A percentile compares a stretch with the other conserved stretches of the same genome.
Conservation (phyloP, 2,888 invertebrate species). For the Cantharis flavilabris region DNA sequence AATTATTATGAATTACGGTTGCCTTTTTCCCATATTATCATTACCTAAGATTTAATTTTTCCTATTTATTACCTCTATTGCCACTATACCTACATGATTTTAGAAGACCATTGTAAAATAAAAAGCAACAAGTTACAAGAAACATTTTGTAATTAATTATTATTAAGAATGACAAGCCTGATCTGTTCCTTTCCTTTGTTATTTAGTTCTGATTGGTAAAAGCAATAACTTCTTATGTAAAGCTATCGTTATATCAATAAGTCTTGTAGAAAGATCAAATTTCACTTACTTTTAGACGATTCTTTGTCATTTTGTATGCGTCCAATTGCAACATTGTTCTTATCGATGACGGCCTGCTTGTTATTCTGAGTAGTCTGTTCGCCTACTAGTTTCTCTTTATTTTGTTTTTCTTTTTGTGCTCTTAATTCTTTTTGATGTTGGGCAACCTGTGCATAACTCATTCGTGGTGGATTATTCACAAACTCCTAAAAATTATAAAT, state of each 20-base stretch:
- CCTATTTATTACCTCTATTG: too few species aligned
- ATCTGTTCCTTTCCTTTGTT: too few species aligned
- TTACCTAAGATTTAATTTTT: too few species aligned
- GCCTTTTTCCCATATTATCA: too few species aligned
- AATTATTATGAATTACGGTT: too few species aligned
- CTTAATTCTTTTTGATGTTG: slow-evolving; percentile 63
- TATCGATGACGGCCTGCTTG: slow-evolving; percentile 14
- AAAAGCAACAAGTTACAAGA: too few species aligned
- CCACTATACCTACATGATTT: too few species aligned
- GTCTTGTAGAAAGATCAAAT: too few species aligned
- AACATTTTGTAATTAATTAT: too few species aligned
- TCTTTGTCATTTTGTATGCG: slow-evolving; percentile 35
- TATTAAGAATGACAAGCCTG: too few species aligned
- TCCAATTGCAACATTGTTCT: slow-evolving; percentile 26
- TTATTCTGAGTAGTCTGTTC: slow-evolving; percentile 16
- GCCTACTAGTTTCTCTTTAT: slow-evolving; percentile 40
- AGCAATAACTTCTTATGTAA: background rate
- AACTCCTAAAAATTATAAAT: slow-evolving; percentile 30
- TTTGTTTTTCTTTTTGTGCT: slow-evolving; percentile 45
- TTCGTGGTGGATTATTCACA: slow-evolving; percentile 51
- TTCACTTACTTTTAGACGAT: slow-evolving; percentile 32
- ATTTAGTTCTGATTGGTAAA: too few species aligned
- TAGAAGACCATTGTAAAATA: too few species aligned
- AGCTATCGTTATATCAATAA: background rate
- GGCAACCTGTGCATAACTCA: slow-evolving; percentile 71